Base-by-base conservation (phyloP, 1,140 invertebrate species). In the Brachionus rubens region DNA sequence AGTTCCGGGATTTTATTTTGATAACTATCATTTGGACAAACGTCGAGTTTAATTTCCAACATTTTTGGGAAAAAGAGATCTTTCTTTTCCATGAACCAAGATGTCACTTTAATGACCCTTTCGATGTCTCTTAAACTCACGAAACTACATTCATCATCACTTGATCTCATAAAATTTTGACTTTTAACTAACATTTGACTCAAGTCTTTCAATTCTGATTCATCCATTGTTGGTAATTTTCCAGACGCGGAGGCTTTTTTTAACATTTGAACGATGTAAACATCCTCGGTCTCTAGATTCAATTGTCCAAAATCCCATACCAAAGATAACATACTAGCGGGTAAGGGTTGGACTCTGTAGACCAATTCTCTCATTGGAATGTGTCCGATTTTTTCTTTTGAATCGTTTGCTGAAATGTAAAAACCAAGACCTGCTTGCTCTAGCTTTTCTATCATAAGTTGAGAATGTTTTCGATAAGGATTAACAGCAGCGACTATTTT, bases 261-360 rank as follows among this genome's bases (percentile, higher is more conserved):
- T 9, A 65, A 43, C 59, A 65, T 65, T 77, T 82, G 80, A 26
- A 54, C 72, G 52, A 82, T 82, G 76, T 83, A 83, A 46, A 80
- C 56, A 43, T 80, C 77, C 78, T 83, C 82, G 6, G 80, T 78
- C 5, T 76, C 40, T 24, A 76, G 67, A 75, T 78, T 78, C 3
- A 83, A 76, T 33, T 81, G 80, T 33, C 82, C 82, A 79, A 82
- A 83, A 78, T 83, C 82, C 82, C 82, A 83, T 33, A 83, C 80
- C 14, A 82, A 76, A 3, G 81, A 80, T 9, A 83, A 76, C 79
- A 83, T 79, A 40, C 81, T 83, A 76, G 79, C 79, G 40, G 82
- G 81, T 48, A 83, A 52, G 0, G 81, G 79, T 59, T 81, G 80
- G 0, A 83, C 82, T 28, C 81, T 68, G 76, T 83, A 83, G 0